Evolutionary conservation across 37 sponge, comb jelly and placozoan species (phyloP), one percentile per base, ranked within the genome.

Genomic region (Sycon ciliatum): DNA sequence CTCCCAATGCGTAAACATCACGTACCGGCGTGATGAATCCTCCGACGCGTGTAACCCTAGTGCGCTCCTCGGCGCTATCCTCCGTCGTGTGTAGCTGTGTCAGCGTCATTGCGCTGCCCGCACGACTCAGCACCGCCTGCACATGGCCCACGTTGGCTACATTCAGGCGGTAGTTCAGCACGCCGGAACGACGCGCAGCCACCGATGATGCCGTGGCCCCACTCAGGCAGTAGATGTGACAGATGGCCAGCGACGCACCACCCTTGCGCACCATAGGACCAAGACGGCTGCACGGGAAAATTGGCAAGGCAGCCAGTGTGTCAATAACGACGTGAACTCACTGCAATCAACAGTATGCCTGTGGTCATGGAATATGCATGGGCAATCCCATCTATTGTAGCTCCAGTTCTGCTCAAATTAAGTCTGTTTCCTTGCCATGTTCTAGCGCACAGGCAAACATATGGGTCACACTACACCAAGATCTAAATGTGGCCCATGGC

Each of bases 21-120:
- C 66, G 70, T 55, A 87, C 93, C 68, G 84, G 79, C 38, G 93
- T 82, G 24, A 91, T 68, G 63, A 78, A 84, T 13, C 83, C 93
- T 36, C 72, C 73, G 34, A 73, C 16, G 2, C 78, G 64, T 16
- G 52, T 66, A 7, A 91, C 71, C 49, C 88, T 63, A 37, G 34
- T 36, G 30, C 71, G 75, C 74, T 91, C 93, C 38, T 73, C 66
- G 1, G 18, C 54, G 46, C 81, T 84, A 1, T 68, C 81, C 49
- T 73, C 56, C 18, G 82, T 81, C 11, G 66, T 57, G 78, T 91
- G 93, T 0, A 76, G 72, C 1, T 76, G 80, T 36, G 88, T 84
- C n/a, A 91, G 76, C 1, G 73, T 63, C 11, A 83, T 73, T 1
- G 67, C 69, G 9, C 79, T 37, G 11, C 75, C 84, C 66, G 74